Conservation (phyloP, 1,140 invertebrate genomes). For the Trichonephila clavipes region DNA sequence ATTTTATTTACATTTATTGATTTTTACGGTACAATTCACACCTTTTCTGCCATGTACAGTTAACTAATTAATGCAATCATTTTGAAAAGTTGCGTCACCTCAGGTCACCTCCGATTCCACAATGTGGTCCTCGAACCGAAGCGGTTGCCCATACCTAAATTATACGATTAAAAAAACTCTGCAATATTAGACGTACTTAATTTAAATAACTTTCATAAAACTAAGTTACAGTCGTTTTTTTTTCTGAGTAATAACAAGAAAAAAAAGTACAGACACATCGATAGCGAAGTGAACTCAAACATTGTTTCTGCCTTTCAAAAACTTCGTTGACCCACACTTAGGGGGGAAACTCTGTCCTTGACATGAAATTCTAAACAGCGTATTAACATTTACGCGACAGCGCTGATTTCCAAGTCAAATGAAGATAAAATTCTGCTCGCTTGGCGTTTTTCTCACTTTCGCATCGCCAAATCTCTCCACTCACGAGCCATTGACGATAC, state of each 20-base stretch:
- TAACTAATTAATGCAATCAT: no score
- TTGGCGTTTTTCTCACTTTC: slow-evolving; percentile 60
- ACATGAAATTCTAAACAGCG: slow-evolving; percentile 63
- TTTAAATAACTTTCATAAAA: neutral
- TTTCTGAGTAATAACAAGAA: neutral
- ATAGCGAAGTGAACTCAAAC: neutral
- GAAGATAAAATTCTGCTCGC: slow-evolving; percentile 50
- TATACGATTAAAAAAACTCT: no score
- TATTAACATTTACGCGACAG: slow-evolving; percentile 63
- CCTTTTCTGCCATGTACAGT: no score
- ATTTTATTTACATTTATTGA: no score
- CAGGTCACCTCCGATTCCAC: no score
- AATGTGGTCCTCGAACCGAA: no score
- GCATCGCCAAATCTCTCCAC: slow-evolving; percentile 16
- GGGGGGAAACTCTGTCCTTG: neutral
- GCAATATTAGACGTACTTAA: no score
- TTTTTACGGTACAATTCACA: no score
- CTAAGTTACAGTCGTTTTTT: neutral
- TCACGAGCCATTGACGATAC: slow-evolving; percentile 51
- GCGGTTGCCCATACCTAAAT: no score
- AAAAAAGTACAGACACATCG: neutral
- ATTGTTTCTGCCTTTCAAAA: slow-evolving; percentile 26
- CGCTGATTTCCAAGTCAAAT: slow-evolving; percentile 63
- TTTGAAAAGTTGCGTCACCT: no score
- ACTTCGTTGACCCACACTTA: slow-evolving; percentile 18